A percentile compares a stretch with the other conserved stretches of the same genome.
phyloP scores from a whole-genome alignment of 2,888 invertebrate genomes.

The Coremacera marginata region DNA sequence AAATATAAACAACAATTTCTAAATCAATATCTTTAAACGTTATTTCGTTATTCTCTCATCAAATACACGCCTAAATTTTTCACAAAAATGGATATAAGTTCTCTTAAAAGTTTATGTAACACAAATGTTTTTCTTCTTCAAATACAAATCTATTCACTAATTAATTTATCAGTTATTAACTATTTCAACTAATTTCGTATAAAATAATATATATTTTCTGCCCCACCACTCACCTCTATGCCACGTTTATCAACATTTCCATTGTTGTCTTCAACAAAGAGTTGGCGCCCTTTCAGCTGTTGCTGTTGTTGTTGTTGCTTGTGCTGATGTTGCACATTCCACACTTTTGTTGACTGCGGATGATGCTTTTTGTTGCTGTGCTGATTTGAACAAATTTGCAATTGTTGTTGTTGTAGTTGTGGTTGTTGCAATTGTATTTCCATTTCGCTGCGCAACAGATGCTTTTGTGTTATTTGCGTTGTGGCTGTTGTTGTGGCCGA shows the following conservation, averaged over 20 bases:
- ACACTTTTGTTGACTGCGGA: conserved; percentile 31
- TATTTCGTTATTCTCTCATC: too few relatives aligned
- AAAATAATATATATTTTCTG: background rate
- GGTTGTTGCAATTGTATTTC: conserved; percentile 61
- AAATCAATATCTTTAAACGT: too few relatives aligned
- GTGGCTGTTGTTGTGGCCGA: conserved; percentile 55
- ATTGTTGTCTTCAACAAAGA: conserved; percentile 45
- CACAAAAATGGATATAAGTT: too few relatives aligned
- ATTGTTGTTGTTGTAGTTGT: conserved; percentile 47
- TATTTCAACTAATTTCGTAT: too few relatives aligned
- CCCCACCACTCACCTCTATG: conserved; percentile 53
- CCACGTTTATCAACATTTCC: conserved; percentile 42
- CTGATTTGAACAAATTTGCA: conserved; percentile 54
- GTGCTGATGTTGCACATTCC: conserved; percentile 46
- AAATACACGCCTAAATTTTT: too few relatives aligned
- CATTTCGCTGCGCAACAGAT: conserved; percentile 61
- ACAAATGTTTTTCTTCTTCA: too few relatives aligned
- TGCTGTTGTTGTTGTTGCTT: conserved; percentile 48
- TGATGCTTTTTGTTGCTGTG: conserved; percentile 50
- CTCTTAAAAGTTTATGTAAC: too few relatives aligned
- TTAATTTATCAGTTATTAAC: too few relatives aligned
- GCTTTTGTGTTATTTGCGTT: conserved; percentile 60
- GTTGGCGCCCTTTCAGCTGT: conserved; percentile 36
- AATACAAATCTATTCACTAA: too few relatives aligned
- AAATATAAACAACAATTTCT: too few relatives aligned